phyloP scores from a whole-genome alignment of 2,888 invertebrate genomes.

The Sacculina carcini region DNA sequence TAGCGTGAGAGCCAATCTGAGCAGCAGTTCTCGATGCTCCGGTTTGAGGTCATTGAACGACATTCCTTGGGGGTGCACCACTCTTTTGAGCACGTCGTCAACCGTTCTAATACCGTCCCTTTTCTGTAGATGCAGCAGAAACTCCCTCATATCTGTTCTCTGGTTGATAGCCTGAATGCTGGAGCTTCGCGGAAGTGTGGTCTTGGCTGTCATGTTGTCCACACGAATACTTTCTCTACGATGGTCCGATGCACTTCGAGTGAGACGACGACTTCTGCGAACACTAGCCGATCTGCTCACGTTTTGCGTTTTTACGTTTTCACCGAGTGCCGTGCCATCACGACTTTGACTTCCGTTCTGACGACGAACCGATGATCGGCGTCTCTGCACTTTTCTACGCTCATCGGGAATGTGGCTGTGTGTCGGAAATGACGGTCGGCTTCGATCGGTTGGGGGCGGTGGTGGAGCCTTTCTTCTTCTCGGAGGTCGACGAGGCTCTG shows the following conservation, averaged over 20 bases:
- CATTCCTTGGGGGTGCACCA: slow-evolving; percentile 75
- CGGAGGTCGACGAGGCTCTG: slow-evolving; percentile 12
- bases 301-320: slow-evolving; percentile 19
- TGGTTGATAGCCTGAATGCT: slow-evolving; percentile 28
- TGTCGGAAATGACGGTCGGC: slow-evolving; percentile 1
- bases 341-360: too few relatives aligned
- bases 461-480: slow-evolving; percentile 9
- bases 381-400: not conserved
- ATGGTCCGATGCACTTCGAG: slow-evolving; percentile 10
- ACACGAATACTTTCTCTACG: slow-evolving; percentile 2
- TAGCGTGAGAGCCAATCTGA: slow-evolving; percentile 59
- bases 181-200: slow-evolving; percentile 18
- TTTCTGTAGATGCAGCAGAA: slow-evolving; percentile 14
- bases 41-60: slow-evolving; percentile 75
- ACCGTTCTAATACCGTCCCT: slow-evolving; percentile 55
- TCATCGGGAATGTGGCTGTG: too few relatives aligned
- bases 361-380: not conserved
- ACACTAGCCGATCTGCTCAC: slow-evolving; percentile 10
- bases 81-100: slow-evolving; percentile 42
- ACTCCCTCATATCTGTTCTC: slow-evolving; percentile 23
- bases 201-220: not conserved
- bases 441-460: slow-evolving; percentile 6
- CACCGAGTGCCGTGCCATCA: slow-evolving; percentile 36
- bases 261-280: slow-evolving; percentile 9
- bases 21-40: slow-evolving; percentile 62